These are phyloP conservation scores for Cheiracanthium punctorium DNA, from an alignment of 2,888 invertebrate genomes.

Conservation along the genomic window DNA sequence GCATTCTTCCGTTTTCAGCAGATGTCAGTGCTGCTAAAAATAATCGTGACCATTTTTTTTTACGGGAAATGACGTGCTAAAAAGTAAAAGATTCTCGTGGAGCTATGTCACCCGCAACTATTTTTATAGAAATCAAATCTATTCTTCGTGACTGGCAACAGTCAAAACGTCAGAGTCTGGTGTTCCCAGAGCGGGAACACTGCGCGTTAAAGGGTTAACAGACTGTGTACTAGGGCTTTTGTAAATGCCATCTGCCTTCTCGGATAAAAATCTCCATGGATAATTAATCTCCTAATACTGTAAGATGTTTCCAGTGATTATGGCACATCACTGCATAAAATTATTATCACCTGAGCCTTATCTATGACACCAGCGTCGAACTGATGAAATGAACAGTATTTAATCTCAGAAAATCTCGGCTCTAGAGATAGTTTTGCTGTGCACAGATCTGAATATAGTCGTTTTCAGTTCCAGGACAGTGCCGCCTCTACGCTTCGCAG, in stretches of 20 bases:
- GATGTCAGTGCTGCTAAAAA: too few relatives aligned
- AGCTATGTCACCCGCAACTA: too few relatives aligned
- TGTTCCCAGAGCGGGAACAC: too few relatives aligned
- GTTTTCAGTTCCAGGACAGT: not conserved
- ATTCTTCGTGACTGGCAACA: too few relatives aligned
- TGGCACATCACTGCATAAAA: not conserved
- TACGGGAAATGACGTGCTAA: too few relatives aligned
- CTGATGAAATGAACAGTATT: slow-evolving; percentile 10
- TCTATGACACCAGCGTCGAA: not conserved
- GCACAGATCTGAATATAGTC: not conserved
- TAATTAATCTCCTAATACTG: not conserved
- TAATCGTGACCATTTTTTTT: too few relatives aligned
- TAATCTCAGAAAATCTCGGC: not conserved
- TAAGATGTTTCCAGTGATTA: not conserved
- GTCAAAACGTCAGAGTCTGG: too few relatives aligned
- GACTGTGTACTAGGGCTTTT: too few relatives aligned
- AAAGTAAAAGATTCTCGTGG: too few relatives aligned
- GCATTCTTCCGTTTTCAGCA: too few relatives aligned
- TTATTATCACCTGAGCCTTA: not conserved
- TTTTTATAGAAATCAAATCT: too few relatives aligned
- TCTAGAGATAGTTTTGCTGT: slow-evolving; percentile 13
- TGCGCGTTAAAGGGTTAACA: too few relatives aligned
- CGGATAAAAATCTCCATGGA: not conserved
- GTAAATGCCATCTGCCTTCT: not conserved
- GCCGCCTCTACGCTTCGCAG: slow-evolving; percentile 5